Percentiles rank a stretch among this genome's conserved stretches.
phyloP scores from a whole-genome alignment of 2,113 vertebrate species.

The Pimephales promelas region DNA sequence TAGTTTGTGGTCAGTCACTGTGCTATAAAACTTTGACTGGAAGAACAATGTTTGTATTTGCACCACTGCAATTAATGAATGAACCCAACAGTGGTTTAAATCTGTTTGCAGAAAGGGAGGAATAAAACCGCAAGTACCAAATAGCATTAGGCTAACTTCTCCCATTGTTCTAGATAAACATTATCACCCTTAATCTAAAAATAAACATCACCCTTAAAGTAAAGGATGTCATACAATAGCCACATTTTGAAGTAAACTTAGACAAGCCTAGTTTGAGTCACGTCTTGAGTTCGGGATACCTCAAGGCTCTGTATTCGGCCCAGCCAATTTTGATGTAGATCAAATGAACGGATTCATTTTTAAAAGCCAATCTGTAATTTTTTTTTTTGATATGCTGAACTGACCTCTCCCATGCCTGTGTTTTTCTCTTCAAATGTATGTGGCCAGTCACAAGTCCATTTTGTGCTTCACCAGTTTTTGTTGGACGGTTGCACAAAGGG shows the following conservation, averaged over 20 bases:
- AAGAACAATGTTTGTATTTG: neutral
- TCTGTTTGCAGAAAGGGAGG: neutral
- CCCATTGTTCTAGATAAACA: neutral
- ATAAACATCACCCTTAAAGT: neutral
- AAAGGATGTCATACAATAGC: neutral
- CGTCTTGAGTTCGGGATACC: neutral
- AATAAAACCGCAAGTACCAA: neutral
- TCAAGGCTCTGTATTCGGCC: neutral
- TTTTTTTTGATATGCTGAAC: neutral
- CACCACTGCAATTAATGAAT: neutral
- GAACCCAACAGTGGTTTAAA: slow-evolving; percentile 6
- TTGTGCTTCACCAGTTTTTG: slow-evolving; percentile 9
- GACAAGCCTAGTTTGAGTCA: neutral
- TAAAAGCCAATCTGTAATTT: neutral
- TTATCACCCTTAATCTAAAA: no score
- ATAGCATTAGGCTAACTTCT: neutral
- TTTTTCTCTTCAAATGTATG: slow-evolving; percentile 5
- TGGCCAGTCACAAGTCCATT: neutral
- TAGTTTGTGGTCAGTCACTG: neutral
- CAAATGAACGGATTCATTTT: neutral
- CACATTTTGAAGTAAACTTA: neutral
- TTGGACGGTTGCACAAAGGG: neutral
- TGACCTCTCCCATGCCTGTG: neutral
- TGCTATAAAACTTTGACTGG: neutral
- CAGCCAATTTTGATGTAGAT: neutral